Conservation (phyloP, 2,888 invertebrate genomes). For the Dinocampus coccinellae region DNA sequence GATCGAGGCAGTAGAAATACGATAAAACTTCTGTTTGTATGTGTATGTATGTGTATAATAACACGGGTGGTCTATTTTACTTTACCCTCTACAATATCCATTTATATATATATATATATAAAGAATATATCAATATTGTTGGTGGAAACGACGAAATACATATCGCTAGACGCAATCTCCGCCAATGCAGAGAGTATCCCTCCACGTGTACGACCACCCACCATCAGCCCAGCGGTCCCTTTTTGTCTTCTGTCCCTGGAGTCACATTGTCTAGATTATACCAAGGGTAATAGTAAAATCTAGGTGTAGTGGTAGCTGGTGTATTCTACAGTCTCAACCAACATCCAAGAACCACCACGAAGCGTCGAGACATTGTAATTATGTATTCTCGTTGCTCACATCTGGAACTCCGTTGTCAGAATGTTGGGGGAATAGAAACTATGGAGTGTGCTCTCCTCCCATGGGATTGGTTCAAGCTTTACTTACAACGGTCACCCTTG, state of each 20-base stretch:
- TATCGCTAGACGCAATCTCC: slow-evolving; percentile 49
- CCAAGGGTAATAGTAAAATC: slow-evolving; percentile 43
- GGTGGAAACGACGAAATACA: slow-evolving; percentile 36
- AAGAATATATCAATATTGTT: slow-evolving; percentile 33
- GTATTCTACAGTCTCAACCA: slow-evolving; percentile 48
- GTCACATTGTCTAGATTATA: slow-evolving; percentile 60
- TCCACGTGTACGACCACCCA: slow-evolving; percentile 18
- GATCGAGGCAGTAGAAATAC: background rate
- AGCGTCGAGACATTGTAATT: slow-evolving; percentile 61
- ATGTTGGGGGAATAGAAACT: slow-evolving; percentile 21
- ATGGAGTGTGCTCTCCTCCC: slow-evolving; percentile 22
- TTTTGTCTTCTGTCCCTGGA: slow-evolving; percentile 47
- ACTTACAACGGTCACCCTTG: slow-evolving; percentile 33
- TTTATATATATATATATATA: background rate
- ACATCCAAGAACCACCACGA: slow-evolving; percentile 52
- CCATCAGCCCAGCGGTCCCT: slow-evolving; percentile 26
- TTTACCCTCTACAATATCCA: background rate
- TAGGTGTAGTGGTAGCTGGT: slow-evolving; percentile 12
- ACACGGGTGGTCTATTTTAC: background rate
- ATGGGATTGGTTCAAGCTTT: slow-evolving; percentile 22
- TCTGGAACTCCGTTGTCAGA: slow-evolving; percentile 53
- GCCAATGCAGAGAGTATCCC: slow-evolving; percentile 25
- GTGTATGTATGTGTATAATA: background rate
- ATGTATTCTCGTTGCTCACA: slow-evolving; percentile 62
- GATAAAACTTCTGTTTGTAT: background rate